A percentile compares a stretch with the other conserved stretches of the same genome.
phyloP scores from a whole-genome alignment of 2,113 vertebrate genomes.

The Motacilla alba region DNA sequence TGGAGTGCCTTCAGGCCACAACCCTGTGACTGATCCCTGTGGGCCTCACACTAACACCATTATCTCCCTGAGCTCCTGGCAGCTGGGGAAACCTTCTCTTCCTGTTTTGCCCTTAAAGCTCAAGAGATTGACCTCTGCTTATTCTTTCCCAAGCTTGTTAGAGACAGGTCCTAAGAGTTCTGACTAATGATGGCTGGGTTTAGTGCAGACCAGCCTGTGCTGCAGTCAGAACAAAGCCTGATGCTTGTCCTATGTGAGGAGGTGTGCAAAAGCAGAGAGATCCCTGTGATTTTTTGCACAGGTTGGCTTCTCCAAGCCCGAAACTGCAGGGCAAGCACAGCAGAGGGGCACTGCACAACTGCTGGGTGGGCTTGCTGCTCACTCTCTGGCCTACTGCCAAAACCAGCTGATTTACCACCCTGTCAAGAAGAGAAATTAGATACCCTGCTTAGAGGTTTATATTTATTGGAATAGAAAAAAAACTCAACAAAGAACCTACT shows the following conservation, averaged over 20 bases:
- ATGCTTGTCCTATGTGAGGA: not conserved
- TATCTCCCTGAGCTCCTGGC: not conserved
- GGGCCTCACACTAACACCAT: not conserved
- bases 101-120: not conserved
- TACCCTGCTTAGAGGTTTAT: not conserved
- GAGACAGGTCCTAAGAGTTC: not conserved
- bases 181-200: not conserved
- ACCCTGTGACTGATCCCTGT: not conserved
- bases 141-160: not conserved
- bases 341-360: not conserved
- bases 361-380: not conserved
- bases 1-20: not conserved
- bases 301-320: not conserved
- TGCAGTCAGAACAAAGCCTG: not conserved
- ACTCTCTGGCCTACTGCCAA: not conserved
- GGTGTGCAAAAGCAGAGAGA: not conserved
- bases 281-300: not conserved
- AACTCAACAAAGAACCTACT: not conserved
- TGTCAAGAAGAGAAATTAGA: not conserved
- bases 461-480: not conserved
- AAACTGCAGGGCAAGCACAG: not conserved
- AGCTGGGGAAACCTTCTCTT: not conserved
- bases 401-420: constrained; percentile 4
- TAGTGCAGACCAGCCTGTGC: not conserved
- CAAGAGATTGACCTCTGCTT: not conserved